These are phyloP conservation scores for Dreissena rostriformis DNA, from an alignment of 1,140 invertebrate genomes.

Conservation along the genomic window DNA sequence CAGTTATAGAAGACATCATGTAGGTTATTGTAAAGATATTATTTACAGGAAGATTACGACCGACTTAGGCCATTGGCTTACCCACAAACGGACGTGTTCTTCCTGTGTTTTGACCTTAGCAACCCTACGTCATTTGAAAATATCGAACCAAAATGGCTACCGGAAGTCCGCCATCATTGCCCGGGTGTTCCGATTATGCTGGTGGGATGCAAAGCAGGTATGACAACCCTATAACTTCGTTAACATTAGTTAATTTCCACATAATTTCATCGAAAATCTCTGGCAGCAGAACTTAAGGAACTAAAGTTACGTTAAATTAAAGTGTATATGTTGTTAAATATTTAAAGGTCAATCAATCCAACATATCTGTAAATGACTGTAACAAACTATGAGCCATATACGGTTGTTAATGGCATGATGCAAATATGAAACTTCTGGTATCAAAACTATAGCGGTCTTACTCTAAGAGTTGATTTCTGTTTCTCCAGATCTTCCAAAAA, in stretches of 20 bases:
- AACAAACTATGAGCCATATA: too few relatives aligned
- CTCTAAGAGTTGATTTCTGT: background rate
- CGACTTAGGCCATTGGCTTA: slow-evolving; percentile 96
- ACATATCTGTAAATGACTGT: too few relatives aligned
- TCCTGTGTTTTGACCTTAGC: slow-evolving; percentile 62
- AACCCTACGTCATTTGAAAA: slow-evolving; percentile 58
- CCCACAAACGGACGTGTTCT: slow-evolving; percentile 84
- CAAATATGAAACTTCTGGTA: too few relatives aligned
- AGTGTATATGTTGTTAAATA: too few relatives aligned
- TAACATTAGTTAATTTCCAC: too few relatives aligned
- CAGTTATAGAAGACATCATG: too few relatives aligned
- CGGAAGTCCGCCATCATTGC: slow-evolving; percentile 83
- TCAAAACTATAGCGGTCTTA: too few relatives aligned
- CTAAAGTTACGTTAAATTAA: too few relatives aligned
- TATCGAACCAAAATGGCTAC: slow-evolving; percentile 75
- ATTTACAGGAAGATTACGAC: slow-evolving; percentile 90
- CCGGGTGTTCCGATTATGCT: slow-evolving; percentile 82
- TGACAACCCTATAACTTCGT: background rate
- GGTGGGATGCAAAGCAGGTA: slow-evolving; percentile 79
- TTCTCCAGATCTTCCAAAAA: slow-evolving; percentile 91
- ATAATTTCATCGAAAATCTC: too few relatives aligned
- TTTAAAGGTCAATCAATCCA: too few relatives aligned
- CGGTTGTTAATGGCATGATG: too few relatives aligned
- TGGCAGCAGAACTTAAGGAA: too few relatives aligned
- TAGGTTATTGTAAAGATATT: background rate